Evolutionary conservation across 92 coral and sea anemone species (phyloP).

Genomic region (Porites divaricata): DNA sequence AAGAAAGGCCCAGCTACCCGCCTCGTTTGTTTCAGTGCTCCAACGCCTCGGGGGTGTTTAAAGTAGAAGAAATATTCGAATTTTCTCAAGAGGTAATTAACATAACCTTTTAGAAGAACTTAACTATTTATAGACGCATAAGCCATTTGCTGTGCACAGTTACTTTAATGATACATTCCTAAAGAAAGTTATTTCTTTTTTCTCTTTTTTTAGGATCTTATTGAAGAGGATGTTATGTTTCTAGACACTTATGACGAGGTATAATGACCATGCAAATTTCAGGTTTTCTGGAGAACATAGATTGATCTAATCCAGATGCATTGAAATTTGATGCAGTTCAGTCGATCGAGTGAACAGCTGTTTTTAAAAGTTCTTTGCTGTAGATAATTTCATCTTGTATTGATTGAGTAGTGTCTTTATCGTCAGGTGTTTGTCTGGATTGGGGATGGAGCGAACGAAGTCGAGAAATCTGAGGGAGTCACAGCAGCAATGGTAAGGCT

Average conservation of each 20-base stretch:
- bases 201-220: slow-evolving; percentile 67
- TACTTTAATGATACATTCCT: background rate
- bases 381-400: too few relatives aligned
- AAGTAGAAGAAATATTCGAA: slow-evolving; percentile 85
- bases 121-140: background rate
- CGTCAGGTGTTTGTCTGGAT: slow-evolving; percentile 86
- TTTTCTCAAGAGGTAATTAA: slow-evolving; percentile 90
- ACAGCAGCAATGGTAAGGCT: slow-evolving; percentile 82
- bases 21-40: slow-evolving; percentile 93
- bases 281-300: background rate
- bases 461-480: slow-evolving; percentile 77
- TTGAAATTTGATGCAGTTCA: background rate
- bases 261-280: background rate
- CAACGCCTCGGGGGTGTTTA: slow-evolving; percentile 88
- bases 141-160: background rate
- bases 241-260: slow-evolving; percentile 92
- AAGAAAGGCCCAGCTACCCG: slow-evolving; percentile 85
- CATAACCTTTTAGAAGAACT: background rate
- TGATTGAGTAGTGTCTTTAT: background rate
- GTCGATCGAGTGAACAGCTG: too few relatives aligned
- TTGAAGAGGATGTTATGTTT: slow-evolving; percentile 93
- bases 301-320: background rate
- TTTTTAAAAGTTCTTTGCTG: too few relatives aligned
- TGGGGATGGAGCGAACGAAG: slow-evolving; percentile 89
- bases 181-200: background rate